Evolutionary conservation across 2,113 vertebrate species (phyloP), one percentile per base, ranked within the genome.

Genomic region (Tenebrosternarchus preto): DNA sequence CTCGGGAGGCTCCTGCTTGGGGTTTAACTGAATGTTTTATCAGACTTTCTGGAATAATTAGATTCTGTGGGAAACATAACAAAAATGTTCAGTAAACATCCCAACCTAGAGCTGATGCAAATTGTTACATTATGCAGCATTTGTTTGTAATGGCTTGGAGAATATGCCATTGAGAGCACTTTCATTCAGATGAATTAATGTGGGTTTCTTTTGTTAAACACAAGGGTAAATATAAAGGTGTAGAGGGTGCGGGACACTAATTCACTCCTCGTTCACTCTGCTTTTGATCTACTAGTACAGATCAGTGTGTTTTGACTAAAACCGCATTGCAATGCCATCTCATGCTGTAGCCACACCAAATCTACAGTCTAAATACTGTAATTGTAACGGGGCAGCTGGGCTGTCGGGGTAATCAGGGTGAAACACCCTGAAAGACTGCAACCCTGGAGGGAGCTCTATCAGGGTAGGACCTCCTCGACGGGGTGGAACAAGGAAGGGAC

Each of bases 1-100:
- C 75, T 73, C 60, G 11, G 1, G 75, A 53, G 76, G 73, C 59
- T 57, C 53, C 39, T 22, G 15, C 20, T 11, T 39, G 33, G 46
- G 59, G 31, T 64, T 39, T 39, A 68, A 36, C 25, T 20, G 20
- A 56, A 29, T 50, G 43, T 50, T 50, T n/a, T n/a, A 43, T 5
- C 39, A 50, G 43, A 50, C 43, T 57, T 55, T 82, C 55, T 60
- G 70, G 67, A 72, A 72, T 66, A 80, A 67, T 85, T 78, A 68
- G 63, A 82, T 77, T 80, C 67, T 39, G 53, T 20, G 27, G 73
- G 27, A 67, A 66, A 39, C 29, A 55, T 57, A 76, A 67, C 73
- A 77, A 80, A n/a, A 85, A 80, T n/a, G 60, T 73, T 72, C 78
- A 78, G 77, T 53, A 77, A 77, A 78, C 27, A 78, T 46, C 68